Evolutionary conservation across 2,888 invertebrate genomes (phyloP).

Genomic region (Cataglyphis livida): DNA sequence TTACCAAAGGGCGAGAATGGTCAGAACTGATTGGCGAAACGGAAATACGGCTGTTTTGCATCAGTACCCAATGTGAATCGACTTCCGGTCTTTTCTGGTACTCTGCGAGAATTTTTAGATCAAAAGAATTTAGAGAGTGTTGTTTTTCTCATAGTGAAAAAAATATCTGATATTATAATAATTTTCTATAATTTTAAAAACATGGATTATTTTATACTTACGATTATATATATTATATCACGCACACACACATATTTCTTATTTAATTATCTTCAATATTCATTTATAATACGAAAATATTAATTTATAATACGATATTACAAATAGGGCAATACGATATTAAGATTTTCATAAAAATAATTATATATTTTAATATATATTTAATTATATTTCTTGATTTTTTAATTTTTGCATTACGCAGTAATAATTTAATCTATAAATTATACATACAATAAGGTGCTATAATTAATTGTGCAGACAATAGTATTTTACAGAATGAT

Average conservation of each 20-base stretch:
- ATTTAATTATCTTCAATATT: neutral
- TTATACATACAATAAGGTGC: neutral
- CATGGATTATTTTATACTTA: neutral
- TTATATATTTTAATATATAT: neutral
- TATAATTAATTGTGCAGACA: neutral
- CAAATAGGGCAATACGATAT: neutral
- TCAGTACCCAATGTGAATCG: slow-evolving; percentile 44
- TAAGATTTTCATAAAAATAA: neutral
- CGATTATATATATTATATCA: neutral
- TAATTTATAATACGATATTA: neutral
- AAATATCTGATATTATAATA: neutral
- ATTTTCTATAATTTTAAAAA: neutral
- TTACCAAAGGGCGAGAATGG: slow-evolving; percentile 73
- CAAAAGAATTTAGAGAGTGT: slow-evolving; percentile 59
- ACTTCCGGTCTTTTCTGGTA: slow-evolving; percentile 28
- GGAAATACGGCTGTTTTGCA: slow-evolving; percentile 79
- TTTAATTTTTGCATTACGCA: neutral
- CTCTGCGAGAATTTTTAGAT: slow-evolving; percentile 51
- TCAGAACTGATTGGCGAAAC: slow-evolving; percentile 81
- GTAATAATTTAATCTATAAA: neutral
- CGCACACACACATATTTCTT: neutral
- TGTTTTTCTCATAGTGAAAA: neutral
- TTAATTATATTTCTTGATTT: neutral
- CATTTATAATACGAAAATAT: neutral
- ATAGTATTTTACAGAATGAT: neutral